Evolutionary conservation across 2,113 vertebrate genomes (phyloP), one percentile per base, ranked within the genome.

Genomic region (Chloroceryle aenea): DNA sequence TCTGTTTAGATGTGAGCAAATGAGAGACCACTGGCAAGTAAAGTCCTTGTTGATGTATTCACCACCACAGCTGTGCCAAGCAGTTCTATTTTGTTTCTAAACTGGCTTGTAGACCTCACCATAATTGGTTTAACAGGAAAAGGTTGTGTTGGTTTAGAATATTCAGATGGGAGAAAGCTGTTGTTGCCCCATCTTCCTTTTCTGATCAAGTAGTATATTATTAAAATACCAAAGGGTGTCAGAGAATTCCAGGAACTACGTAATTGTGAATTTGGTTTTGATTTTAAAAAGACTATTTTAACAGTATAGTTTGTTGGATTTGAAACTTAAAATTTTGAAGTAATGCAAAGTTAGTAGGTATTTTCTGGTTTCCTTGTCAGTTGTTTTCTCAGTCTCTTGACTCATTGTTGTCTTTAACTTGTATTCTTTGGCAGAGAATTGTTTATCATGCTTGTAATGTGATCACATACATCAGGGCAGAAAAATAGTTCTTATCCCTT

Each of bases 401-500:
- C 27, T 66, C 52, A 1, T 61, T 92, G 23, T 71, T 90, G 55
- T 87, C 77, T 95, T 38, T 93, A 52, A 47, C 42, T 91, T 94
- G 78, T 84, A 23, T 89, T 91, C 38, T 62, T 94, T 96, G 96
- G 96, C 91, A 90, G 59, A 63, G 52, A 95, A 67, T 71, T 90
- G 71, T 77, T 94, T 94, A 40, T 94, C 71, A 20, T 89, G 50
- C 55, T 92, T 95, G 93, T 85, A 91, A 96, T 85, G 42, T 87
- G 86, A 96, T 93, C 83, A 27, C 47, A 20, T 78, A 73, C 45
- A 91, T 71, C 50, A 80, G 89, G 87, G 87, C 71, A 96, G 78
- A 95, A 97, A 93, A 97, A 96, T 27, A 94, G 18, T 80, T 76
- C 32, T 79, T 83, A 95, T 81, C 90, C 71, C 71, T 90, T 87